Conservation (phyloP, 2,888 invertebrate genomes). For the Pandemis cinnamomeana region DNA sequence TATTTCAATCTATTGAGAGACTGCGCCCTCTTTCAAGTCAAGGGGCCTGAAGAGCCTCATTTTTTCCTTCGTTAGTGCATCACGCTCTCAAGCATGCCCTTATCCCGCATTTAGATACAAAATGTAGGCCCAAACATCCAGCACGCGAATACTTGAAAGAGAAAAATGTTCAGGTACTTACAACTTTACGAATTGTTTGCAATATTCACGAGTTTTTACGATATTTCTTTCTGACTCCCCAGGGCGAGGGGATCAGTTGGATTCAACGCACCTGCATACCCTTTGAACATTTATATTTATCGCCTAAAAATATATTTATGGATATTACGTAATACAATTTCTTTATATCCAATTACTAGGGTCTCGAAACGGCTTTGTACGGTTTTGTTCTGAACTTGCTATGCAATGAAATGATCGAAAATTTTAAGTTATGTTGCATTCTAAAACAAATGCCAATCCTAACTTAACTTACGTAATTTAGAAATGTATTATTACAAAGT, state of each 20-base stretch:
- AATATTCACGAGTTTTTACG: conserved; percentile 74
- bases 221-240: conserved; percentile 65
- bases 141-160: conserved; percentile 55
- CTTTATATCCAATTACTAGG: conserved; percentile 27
- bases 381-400: conserved; percentile 16
- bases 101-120: conserved; percentile 47
- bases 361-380: conserved; percentile 8
- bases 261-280: conserved; percentile 72
- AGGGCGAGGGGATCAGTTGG: conserved; percentile 64
- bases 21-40: conserved; percentile 33
- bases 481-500: too few relatives aligned
- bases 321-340: conserved; percentile 32
- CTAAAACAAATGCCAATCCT: too few relatives aligned
- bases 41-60: conserved; percentile 52
- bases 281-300: conserved; percentile 64
- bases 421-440: not conserved
- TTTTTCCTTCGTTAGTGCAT: conserved; percentile 58
- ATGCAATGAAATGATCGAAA: not conserved
- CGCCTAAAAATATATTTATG: conserved; percentile 58
- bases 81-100: conserved; percentile 45
- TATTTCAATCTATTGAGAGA: conserved; percentile 28
- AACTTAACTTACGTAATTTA: too few relatives aligned
- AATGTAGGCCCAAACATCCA: conserved; percentile 54
- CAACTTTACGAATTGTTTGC: conserved; percentile 68
- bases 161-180: conserved; percentile 64